Evolutionary conservation across 2,797 vertebrate genomes (phyloP).

Genomic region (Gadopsis bispinosus): DNA sequence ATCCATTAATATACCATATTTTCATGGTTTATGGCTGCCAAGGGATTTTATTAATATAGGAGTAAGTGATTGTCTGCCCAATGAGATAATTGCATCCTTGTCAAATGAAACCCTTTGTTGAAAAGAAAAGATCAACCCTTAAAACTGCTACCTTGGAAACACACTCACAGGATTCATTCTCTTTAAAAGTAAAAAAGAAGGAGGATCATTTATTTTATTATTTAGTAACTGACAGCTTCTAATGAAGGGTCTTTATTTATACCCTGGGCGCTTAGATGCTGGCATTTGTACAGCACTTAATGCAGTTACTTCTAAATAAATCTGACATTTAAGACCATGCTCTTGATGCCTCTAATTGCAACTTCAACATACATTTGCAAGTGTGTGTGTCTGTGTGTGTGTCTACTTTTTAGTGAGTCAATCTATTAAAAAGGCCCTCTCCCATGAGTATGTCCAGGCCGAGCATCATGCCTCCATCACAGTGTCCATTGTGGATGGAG

Average conservation of each 20-base stretch:
- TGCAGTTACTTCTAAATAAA: slow-evolving; percentile 19
- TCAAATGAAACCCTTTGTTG: background rate
- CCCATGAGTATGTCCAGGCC: slow-evolving; percentile 1
- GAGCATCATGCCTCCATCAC: slow-evolving; percentile 30
- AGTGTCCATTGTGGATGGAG: slow-evolving; percentile 33
- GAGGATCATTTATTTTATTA: background rate
- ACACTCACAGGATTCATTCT: background rate
- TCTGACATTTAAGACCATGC: slow-evolving; percentile 33
- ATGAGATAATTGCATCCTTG: background rate
- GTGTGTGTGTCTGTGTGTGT: slow-evolving; percentile 1
- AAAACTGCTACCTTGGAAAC: slow-evolving; percentile 27
- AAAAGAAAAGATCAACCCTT: background rate
- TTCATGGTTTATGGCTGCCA: background rate
- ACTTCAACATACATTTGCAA: slow-evolving; percentile 21
- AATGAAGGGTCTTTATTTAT: slow-evolving; percentile 7
- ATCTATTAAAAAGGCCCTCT: slow-evolving; percentile 12
- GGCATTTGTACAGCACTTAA: slow-evolving; percentile 26
- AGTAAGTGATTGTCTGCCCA: background rate
- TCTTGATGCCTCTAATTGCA: slow-evolving; percentile 6
- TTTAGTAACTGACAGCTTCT: background rate
- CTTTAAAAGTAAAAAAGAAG: background rate
- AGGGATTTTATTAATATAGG: slow-evolving; percentile 19
- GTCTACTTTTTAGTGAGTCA: slow-evolving; percentile 7
- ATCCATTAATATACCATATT: slow-evolving; percentile 16
- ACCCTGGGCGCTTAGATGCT: background rate